Evolutionary conservation across 2,888 invertebrate species (phyloP), one percentile per base, ranked within the genome.

Genomic region (Allygus modestus): DNA sequence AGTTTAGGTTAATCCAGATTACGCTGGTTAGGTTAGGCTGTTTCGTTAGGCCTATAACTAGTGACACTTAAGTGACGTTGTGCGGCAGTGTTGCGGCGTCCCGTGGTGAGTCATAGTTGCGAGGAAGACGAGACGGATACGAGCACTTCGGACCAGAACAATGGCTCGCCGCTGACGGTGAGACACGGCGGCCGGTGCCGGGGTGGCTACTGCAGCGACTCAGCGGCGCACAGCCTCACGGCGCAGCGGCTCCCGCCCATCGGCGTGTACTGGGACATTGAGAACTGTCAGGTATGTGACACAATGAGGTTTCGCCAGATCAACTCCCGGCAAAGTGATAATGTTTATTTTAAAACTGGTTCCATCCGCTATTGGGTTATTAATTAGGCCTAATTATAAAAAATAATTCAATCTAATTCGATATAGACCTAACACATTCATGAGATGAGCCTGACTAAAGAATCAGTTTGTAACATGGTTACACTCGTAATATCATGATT

Each of bases 231-330:
- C 65, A 46, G 41, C 33, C 73, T 58, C 46, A 58, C 75, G 28
- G 28, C 31, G 17, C 46, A 79, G 77, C 20, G 54, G 15, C 88
- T 93, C 84, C 93, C 94, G 41, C 96, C 96, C 0, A 94, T 97
- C 89, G 97, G 97, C 77, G 96, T 97, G 87, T 97, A 97, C 91
- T 97, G 97, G 97, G 97, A 97, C 90, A 97, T 97, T 89, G 97
- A 97, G 91, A 97, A 97, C 90, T 97, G 97, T 90, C 94, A 95
- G 90, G 94, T 94, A 90, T 88, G 89, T 4, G 37, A 37, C n/a
- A n/a, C n/a, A n/a, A n/a, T 87, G 2, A 54, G 31, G 51, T 37
- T 28, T 43, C 15, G n/a, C n/a, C n/a, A n/a, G n/a, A n/a, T n/a
- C n/a, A n/a, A n/a, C n/a, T n/a, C n/a, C n/a, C n/a, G n/a, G n/a